Percentiles rank a stretch among this genome's conserved stretches.
Conservation (phyloP, 2,113 vertebrate genomes). For the Theristicus caerulescens region DNA sequence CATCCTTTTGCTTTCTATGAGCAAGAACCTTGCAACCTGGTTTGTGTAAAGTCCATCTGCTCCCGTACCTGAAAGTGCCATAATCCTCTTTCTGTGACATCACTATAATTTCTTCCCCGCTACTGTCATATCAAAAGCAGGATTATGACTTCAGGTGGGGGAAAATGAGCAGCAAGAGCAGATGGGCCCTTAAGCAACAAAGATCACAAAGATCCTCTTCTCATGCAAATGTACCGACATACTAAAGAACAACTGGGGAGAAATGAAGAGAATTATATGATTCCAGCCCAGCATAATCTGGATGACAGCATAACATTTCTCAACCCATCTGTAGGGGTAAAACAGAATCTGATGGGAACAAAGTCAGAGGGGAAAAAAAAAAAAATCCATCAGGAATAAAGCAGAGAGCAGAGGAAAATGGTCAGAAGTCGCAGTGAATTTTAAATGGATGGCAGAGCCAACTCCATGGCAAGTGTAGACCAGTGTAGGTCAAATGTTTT, state of each 20-base stretch:
- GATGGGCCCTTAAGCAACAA: conserved; percentile 61
- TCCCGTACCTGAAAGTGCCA: conserved; percentile 11
- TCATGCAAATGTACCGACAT: conserved; percentile 42
- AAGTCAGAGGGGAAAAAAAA: not conserved
- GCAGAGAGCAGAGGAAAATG: not conserved
- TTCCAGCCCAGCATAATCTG: not conserved
- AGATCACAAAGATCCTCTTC: conserved; percentile 54
- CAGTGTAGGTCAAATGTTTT: not conserved
- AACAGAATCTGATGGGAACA: not conserved
- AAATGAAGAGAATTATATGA: not conserved
- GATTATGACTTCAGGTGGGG: conserved; percentile 67
- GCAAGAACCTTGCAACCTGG: not conserved
- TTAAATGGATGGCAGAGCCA: not conserved
- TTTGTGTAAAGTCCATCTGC: conserved; percentile 56
- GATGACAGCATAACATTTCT: not conserved
- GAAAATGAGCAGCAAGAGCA: conserved; percentile 33
- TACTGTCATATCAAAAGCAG: not conserved
- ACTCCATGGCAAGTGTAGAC: not conserved
- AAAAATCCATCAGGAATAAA: not conserved
- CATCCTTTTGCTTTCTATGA: not conserved
- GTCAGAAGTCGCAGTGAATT: not conserved
- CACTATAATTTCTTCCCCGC: not conserved
- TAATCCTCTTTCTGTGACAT: conserved; percentile 19
- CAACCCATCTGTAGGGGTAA: not conserved
- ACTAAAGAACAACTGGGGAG: not conserved